These are phyloP conservation scores for Lasioglossum lativentre DNA, from an alignment of 2,888 invertebrate species.

Conservation along the genomic window DNA sequence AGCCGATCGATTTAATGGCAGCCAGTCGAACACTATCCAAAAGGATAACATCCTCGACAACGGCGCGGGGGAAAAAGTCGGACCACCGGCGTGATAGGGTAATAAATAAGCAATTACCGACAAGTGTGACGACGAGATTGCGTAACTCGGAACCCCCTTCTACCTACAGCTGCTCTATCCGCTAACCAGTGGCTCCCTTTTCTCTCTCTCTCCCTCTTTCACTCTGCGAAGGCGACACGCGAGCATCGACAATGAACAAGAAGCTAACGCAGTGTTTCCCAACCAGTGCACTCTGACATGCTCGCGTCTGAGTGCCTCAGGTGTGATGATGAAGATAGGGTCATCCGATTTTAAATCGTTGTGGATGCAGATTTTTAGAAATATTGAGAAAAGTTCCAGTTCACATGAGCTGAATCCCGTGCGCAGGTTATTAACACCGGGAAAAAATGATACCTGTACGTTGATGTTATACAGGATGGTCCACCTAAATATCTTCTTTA, in stretches of 20 bases:
- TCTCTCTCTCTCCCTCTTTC: not conserved
- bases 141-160: constrained; percentile 55
- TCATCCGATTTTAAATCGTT: not conserved
- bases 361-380: not conserved
- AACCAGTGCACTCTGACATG: not conserved
- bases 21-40: constrained; percentile 21
- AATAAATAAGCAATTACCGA: constrained; percentile 72
- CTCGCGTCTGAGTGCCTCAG: not conserved
- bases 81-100: constrained; percentile 52
- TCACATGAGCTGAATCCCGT: too few relatives aligned
- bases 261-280: not conserved
- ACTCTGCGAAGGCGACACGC: not conserved
- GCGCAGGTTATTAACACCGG: too few relatives aligned
- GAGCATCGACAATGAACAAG: not conserved
- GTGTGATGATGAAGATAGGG: not conserved
- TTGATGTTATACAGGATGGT: too few relatives aligned
- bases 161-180: not conserved
- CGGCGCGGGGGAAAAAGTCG: constrained; percentile 29
- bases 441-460: too few relatives aligned
- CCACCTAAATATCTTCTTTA: too few relatives aligned
- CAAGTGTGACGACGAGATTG: constrained; percentile 65
- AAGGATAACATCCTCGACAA: constrained; percentile 36
- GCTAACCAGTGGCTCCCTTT: not conserved
- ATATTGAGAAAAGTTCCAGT: not conserved
- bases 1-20: constrained; percentile 25